Evolutionary conservation across 2,888 invertebrate species (phyloP), one percentile per base, ranked within the genome.

Genomic region (Phoenoteleia sp.): DNA sequence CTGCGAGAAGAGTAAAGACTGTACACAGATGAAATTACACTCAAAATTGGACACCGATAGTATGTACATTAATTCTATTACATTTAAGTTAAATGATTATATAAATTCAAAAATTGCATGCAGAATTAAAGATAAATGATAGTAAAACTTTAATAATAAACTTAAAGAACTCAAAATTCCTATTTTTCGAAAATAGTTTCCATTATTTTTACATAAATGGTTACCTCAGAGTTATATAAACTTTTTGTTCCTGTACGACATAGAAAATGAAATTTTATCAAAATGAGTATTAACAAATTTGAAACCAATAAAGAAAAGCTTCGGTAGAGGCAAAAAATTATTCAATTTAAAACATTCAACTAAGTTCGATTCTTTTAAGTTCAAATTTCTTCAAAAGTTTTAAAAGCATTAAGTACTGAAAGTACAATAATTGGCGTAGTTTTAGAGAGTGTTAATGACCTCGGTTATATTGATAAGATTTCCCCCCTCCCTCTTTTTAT

Each of bases 1-100:
- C 92, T 97, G 97, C 92, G 97, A 97, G 87, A 96, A 97, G 91
- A 97, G 96, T 94, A 96, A 96, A 81, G 96, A 97, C 87, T 97
- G 97, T 91, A 96, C 96, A 0, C 96, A 97, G 90, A 95, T 96
- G 21, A 97, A 97, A 89, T 90, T 96, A n/a, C 95, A 95, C 88
- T 95, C 96, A 27, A 96, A 87, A 36, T 82, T 91, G 17, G 90
- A 91, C 39, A 88, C 87, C 0, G 89, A 92, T 36, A 84, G 93
- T 93, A 83, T 88, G 91, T 89, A 49, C n/a, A 25, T 42, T 15
- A 27, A 54, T 39, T 39, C 13, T 13, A 39, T 36, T 33, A n/a
- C n/a, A n/a, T n/a, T n/a, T n/a, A n/a, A n/a, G n/a, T n/a, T n/a
- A n/a, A n/a, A n/a, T n/a, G n/a, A n/a, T n/a, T n/a, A n/a, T n/a